Evolutionary conservation across 2,113 vertebrate genomes (phyloP).

Genomic region (Sapajus apella): DNA sequence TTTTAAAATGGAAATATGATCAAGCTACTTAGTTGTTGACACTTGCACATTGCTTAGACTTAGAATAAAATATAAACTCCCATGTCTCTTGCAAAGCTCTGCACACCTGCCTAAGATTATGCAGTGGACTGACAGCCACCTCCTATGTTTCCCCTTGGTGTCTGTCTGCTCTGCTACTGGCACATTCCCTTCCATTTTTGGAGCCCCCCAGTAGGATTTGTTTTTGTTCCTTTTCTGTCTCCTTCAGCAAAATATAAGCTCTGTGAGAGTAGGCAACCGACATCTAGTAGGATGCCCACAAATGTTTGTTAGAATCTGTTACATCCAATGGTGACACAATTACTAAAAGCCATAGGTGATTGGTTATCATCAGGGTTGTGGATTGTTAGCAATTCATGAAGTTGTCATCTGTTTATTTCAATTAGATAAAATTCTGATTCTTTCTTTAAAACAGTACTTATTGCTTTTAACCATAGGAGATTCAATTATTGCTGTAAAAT

Average conservation of each 20-base stretch:
- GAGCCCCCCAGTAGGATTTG: background rate
- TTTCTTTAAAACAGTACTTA: constrained; percentile 34
- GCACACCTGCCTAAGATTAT: background rate
- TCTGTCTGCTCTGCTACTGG: background rate
- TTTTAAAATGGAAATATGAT: background rate
- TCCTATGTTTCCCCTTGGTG: background rate
- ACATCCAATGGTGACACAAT: background rate
- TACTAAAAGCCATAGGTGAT: background rate
- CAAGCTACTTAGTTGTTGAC: background rate
- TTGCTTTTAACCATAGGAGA: background rate
- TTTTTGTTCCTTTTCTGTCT: constrained; percentile 4
- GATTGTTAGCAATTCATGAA: background rate
- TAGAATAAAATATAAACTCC: background rate
- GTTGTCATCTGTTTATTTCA: constrained; percentile 18
- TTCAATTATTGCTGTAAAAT: background rate
- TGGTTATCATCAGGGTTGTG: background rate
- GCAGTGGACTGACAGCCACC: background rate
- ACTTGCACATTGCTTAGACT: background rate
- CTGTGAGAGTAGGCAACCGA: background rate
- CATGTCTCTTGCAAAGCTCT: background rate
- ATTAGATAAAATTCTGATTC: background rate
- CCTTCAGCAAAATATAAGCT: background rate
- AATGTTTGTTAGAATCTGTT: constrained; percentile 6
- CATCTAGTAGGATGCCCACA: background rate
- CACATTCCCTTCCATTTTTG: background rate